phyloP scores from a whole-genome alignment of 2,888 invertebrate genomes.

The Drosophila infuscata region DNA sequence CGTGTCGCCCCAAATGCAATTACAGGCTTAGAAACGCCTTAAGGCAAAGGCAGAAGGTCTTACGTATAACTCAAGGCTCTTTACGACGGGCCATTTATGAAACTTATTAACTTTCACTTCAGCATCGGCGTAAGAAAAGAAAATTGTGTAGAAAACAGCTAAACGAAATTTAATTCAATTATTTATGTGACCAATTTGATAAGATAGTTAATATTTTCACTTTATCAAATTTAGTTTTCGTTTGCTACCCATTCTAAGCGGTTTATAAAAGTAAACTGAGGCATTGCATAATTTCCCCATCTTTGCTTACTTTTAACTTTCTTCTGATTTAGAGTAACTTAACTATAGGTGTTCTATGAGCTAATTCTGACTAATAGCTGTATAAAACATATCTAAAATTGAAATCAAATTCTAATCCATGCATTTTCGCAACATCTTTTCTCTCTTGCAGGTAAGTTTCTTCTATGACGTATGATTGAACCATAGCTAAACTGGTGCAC shows the following conservation, averaged over 20 bases:
- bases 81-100: constrained; percentile 12
- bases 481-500: neutral
- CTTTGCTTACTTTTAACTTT: neutral
- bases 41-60: constrained; percentile 10
- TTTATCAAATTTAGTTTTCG: neutral
- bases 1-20: constrained; percentile 44
- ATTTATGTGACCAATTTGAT: constrained; percentile 25
- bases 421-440: neutral
- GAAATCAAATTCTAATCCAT: neutral
- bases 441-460: constrained; percentile 41
- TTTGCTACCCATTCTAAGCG: too few species aligned
- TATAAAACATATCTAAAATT: neutral
- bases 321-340: neutral
- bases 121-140: neutral
- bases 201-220: neutral
- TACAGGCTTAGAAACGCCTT: constrained; percentile 43
- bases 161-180: neutral
- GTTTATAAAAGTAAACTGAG: neutral
- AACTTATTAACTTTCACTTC: constrained; percentile 48
- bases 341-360: fast-evolving
- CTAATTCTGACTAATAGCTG: neutral
- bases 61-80: constrained; percentile 1
- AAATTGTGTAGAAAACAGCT: constrained; percentile 6
- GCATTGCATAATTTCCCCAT: too few species aligned
- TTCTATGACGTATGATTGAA: neutral